Evolutionary conservation across 2,888 invertebrate species (phyloP).

Genomic region (Incurvaria masculella): DNA sequence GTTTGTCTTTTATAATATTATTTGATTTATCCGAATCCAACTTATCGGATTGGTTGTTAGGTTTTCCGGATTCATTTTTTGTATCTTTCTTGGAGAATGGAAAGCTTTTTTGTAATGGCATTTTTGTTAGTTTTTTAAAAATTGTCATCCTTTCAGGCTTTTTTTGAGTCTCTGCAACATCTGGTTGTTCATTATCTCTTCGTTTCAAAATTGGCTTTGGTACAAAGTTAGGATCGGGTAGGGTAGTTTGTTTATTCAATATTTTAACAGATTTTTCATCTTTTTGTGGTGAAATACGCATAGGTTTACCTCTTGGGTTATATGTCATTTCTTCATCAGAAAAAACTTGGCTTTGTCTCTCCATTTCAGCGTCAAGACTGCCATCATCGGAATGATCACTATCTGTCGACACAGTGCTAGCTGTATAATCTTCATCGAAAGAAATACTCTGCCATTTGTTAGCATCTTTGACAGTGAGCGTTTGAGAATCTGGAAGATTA

Average conservation of each 20-base stretch:
- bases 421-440: slow-evolving; percentile 61
- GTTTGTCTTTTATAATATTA: slow-evolving; percentile 20
- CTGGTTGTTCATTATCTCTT: slow-evolving; percentile 32
- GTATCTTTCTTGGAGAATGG: slow-evolving; percentile 35
- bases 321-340: slow-evolving; percentile 64
- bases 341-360: slow-evolving; percentile 24
- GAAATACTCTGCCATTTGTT: slow-evolving; percentile 49
- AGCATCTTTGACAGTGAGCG: slow-evolving; percentile 23
- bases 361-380: slow-evolving; percentile 36
- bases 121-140: slow-evolving; percentile 44
- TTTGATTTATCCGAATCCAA: slow-evolving; percentile 11
- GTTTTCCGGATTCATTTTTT: slow-evolving; percentile 36
- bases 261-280: slow-evolving; percentile 58
- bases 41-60: slow-evolving; percentile 17
- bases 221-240: slow-evolving; percentile 66
- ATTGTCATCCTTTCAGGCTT: slow-evolving; percentile 38
- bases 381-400: slow-evolving; percentile 40
- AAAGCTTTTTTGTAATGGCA: slow-evolving; percentile 36
- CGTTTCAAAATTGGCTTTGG: slow-evolving; percentile 80
- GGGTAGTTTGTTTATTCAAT: slow-evolving; percentile 57
- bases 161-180: slow-evolving; percentile 16
- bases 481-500: slow-evolving; percentile 29
- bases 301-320: slow-evolving; percentile 59
- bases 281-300: slow-evolving; percentile 30
- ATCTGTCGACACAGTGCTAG: slow-evolving; percentile 59